A percentile compares a stretch with the other conserved stretches of the same genome.
Conservation (phyloP, 2,113 vertebrate species). For the Chaenogobius annularis region DNA sequence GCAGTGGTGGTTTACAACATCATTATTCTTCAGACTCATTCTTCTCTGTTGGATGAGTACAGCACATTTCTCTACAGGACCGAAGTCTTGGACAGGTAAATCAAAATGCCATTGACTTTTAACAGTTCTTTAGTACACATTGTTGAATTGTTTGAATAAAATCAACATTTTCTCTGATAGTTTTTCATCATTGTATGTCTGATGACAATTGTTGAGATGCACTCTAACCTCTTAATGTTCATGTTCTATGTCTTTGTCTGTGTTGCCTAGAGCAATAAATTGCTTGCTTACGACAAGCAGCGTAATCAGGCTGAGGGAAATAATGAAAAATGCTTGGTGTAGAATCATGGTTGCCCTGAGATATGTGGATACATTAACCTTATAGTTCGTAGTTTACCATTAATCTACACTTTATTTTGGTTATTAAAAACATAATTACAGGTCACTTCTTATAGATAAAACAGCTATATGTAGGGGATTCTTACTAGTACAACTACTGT, state of each 20-base stretch:
- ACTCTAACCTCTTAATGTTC: not conserved
- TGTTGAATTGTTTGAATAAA: too few relatives aligned
- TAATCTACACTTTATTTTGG: not conserved
- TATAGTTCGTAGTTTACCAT: not conserved
- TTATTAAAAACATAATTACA: not conserved
- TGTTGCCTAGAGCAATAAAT: constrained; percentile 11
- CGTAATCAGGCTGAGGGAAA: constrained; percentile 10
- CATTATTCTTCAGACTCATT: constrained; percentile 92
- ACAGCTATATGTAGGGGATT: too few relatives aligned
- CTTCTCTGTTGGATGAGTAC: constrained; percentile 87
- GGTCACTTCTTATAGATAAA: not conserved
- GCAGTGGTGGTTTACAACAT: constrained; percentile 90
- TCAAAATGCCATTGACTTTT: not conserved
- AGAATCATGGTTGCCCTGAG: not conserved
- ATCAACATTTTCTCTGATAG: not conserved
- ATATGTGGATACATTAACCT: constrained; percentile 1
- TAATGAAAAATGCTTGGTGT: constrained; percentile 18
- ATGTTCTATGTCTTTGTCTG: not conserved
- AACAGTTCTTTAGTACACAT: not conserved
- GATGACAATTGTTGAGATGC: not conserved
- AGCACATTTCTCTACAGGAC: constrained; percentile 87
- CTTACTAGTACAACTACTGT: too few relatives aligned
- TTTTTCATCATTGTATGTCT: not conserved
- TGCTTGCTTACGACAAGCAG: constrained; percentile 15
- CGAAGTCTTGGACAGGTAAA: constrained; percentile 85